Base-by-base conservation (phyloP, 2,113 vertebrate species). In the Heloderma charlesbogerti region DNA sequence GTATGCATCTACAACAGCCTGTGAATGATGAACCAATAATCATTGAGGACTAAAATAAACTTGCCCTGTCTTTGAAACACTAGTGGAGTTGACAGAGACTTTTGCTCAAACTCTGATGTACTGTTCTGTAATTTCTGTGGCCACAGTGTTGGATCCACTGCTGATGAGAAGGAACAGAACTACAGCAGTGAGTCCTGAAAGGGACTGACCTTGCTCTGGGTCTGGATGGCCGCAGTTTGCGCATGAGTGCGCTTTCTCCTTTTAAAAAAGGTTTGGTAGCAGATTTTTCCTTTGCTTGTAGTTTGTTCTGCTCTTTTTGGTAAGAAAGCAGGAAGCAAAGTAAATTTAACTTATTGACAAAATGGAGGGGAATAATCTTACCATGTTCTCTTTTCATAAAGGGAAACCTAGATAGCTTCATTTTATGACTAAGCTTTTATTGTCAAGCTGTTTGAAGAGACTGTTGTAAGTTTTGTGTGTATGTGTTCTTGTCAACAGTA, bases 341-440 rank as follows among this genome's bases (percentile, higher is more conserved):
- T 96, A 95, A 92, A 97, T 98, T 98, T 98, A 98, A 98, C 98
- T 98, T 98, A 98, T 98, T 98, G 97, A 98, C 97, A 97, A 97
- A 97, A 95, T 86, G 93, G 96, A 94, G 89, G 94, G 93, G 96
- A 95, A 96, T 93, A 89, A 91, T 94, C 95, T 96, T 96, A 97
- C 96, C 27, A 96, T 97, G 96, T 95, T 94, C 94, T 94, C 94
- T 97, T 91, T 94, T 37, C 72, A 94, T 94, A 94, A 96, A 96
- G 0, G 93, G 96, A 95, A 95, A 95, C 74, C 95, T 93, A 96
- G 96, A 92, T 90, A 91, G 83, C 89, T 96, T 95, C 90, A 90
- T 94, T 96, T 96, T 96, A 94, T 96, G 95, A 94, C 92, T 83
- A 95, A 97, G 94, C 93, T 88, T 91, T 96, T 95, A 95, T 95